Evolutionary conservation across 2,797 vertebrate genomes (phyloP), one percentile per base, ranked within the genome.

Genomic region (Phrynocephalus vlangalii): DNA sequence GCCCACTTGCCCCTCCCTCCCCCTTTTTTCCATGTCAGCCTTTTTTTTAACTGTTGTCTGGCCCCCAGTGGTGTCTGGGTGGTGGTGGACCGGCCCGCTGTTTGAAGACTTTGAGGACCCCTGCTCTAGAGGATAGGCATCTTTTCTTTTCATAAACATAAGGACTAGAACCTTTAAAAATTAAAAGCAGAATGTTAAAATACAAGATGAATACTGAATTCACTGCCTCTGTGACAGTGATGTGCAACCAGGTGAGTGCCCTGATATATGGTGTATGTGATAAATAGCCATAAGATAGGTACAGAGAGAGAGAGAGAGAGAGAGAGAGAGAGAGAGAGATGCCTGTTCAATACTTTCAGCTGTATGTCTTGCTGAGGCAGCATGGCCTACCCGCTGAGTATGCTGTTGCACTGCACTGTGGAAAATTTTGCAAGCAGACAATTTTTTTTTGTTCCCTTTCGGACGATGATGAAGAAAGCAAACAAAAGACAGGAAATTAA

Each of bases 401-500:
- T 87, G 72, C 86, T 1, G n/a, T 85, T 38, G 93, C 79, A 87
- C 91, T 80, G 86, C 86, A 93, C 90, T 91, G 88, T 0, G 0
- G 79, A 28, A 93, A 92, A 92, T 90, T 88, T 91, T 84, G 88
- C 90, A 89, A 94, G 84, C 88, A 79, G 93, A 52, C 76, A 79
- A 3, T 63, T 18, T 63, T 18, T 63, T 18, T 28, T 90, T 66
- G 10, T 30, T 13, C 13, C 63, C 15, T 94, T 95, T 82, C 93
- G 92, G 90, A 94, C 88, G 82, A 94, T 93, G 94, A 95, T 94
- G 91, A 93, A 95, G 91, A 91, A 92, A 93, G 87, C 90, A 96
- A 96, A 94, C 93, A 93, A 94, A 96, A 94, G 92, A 91, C 92
- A 94, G 92, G 94, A 95, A 95, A 95, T 95, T 95, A 94, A 95